These are phyloP conservation scores for Numenius phaeopus DNA, from an alignment of 2,797 vertebrate genomes.

Conservation along the genomic window DNA sequence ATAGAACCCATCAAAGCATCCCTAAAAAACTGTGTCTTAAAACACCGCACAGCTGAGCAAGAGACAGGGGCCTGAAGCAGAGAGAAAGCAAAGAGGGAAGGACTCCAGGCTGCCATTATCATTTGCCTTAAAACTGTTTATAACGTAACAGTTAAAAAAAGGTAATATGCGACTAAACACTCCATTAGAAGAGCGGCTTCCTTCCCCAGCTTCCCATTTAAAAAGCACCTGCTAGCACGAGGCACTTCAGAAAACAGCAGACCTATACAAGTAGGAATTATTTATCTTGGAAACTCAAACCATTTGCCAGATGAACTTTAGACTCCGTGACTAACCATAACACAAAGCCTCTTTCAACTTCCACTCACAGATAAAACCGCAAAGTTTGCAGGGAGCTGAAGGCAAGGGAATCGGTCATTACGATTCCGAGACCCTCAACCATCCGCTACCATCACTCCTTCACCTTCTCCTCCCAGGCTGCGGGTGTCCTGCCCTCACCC, in stretches of 20 bases:
- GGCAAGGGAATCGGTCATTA: fast-evolving
- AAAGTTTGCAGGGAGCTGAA: neutral
- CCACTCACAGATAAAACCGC: neutral
- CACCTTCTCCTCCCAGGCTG: neutral
- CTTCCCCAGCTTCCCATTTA: neutral
- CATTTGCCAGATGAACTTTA: neutral
- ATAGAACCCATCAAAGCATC: neutral
- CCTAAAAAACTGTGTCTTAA: neutral
- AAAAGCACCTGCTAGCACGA: neutral
- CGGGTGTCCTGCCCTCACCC: neutral
- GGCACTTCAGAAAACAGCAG: neutral
- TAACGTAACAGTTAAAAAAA: neutral
- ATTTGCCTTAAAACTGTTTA: neutral
- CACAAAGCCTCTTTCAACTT: neutral
- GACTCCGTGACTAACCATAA: neutral
- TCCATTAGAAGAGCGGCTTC: neutral
- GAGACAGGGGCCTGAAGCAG: neutral
- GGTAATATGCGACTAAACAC: fast-evolving
- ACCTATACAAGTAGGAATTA: fast-evolving
- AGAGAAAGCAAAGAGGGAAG: neutral
- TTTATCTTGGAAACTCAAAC: neutral
- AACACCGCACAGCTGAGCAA: neutral
- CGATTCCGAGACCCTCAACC: neutral
- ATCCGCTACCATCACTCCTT: fast-evolving
- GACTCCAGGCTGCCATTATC: neutral